Evolutionary conservation across 2,797 vertebrate species (phyloP), one percentile per base, ranked within the genome.

Genomic region (Myiotriccus ornatus): DNA sequence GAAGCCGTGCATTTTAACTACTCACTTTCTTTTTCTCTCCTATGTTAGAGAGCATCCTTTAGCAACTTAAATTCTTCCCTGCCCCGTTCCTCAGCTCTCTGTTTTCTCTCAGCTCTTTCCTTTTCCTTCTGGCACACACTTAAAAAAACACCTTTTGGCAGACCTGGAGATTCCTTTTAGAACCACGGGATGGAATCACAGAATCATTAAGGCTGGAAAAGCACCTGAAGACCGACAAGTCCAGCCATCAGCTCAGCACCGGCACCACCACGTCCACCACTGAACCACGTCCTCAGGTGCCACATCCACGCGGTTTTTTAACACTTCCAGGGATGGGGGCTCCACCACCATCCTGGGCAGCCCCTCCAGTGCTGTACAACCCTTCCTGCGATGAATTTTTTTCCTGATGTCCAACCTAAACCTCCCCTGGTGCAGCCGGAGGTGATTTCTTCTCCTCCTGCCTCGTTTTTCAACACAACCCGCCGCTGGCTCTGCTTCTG

Each of bases 171-270:
- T 4, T 50, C 8, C 18, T 60, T 46, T 67, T 16, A 32, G 39
- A 41, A 4, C 13, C 30, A 7, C 0, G 18, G 28, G 12, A 12
- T 27, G 17, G 30, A 67, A 68, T 9, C 18, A 62, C 35, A 49
- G 23, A 41, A 24, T 24, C 1, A 0, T 53, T 32, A 24, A 68
- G 55, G 12, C 0, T 53, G 55, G 41, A 24, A 62, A 75, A 28
- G 41, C 49, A 6, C 12, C 55, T 41, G 4, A 19, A 6, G 10
- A 12, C 25, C n/a, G 22, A 9, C 39, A 13, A 52, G n/a, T 34
- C 7, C n/a, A 46, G 37, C 37, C 50, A 20, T 9, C 19, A 49
- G 11, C 22, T 35, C 70, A 5, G 25, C 49, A 22, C 24, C 2
- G 19, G 16, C 2, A 3, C 4, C 32, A 49, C 35, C 25, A 35